These are phyloP conservation scores for Drosophila ficusphila DNA, from an alignment of 1,140 invertebrate species.

Conservation along the genomic window DNA sequence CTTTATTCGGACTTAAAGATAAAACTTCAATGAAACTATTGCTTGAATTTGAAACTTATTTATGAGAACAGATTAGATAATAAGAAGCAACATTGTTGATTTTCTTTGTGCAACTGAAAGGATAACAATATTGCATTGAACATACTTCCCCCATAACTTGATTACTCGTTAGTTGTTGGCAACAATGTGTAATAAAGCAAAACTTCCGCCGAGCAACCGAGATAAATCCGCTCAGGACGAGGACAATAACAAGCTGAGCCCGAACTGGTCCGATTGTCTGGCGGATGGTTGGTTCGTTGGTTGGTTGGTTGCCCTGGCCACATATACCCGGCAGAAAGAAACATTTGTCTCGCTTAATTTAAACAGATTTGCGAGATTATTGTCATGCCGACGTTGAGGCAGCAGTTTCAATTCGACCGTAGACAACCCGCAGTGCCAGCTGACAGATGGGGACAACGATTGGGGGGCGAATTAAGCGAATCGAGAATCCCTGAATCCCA, in stretches of 20 bases:
- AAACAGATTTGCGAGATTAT: constrained; percentile 83
- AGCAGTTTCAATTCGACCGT: constrained; percentile 76
- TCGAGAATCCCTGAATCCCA: constrained; percentile 37
- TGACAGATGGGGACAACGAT: constrained; percentile 37
- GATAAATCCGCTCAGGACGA: constrained; percentile 4
- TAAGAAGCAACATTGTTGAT: no score
- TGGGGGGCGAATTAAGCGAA: constrained; percentile 43
- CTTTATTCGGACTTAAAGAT: no score
- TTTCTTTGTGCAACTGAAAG: background rate
- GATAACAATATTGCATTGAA: background rate
- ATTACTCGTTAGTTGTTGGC: constrained; percentile 1
- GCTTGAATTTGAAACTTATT: no score
- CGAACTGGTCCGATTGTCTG: constrained; percentile 41
- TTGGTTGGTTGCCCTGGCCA: constrained; percentile 54
- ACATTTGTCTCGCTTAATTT: constrained; percentile 83
- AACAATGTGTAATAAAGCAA: constrained; percentile 27
- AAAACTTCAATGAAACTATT: no score
- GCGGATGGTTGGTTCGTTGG: constrained; percentile 43
- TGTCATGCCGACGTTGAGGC: constrained; percentile 79
- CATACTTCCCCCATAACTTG: constrained; percentile 7
- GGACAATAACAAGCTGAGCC: constrained; percentile 1
- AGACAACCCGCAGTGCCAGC: constrained; percentile 53
- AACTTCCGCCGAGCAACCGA: constrained; percentile 5
- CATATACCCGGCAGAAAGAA: constrained; percentile 59
- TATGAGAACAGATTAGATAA: no score